These are phyloP conservation scores for Petrocephalus microphthalmus DNA, from an alignment of 2,113 vertebrate genomes.

Conservation along the genomic window DNA sequence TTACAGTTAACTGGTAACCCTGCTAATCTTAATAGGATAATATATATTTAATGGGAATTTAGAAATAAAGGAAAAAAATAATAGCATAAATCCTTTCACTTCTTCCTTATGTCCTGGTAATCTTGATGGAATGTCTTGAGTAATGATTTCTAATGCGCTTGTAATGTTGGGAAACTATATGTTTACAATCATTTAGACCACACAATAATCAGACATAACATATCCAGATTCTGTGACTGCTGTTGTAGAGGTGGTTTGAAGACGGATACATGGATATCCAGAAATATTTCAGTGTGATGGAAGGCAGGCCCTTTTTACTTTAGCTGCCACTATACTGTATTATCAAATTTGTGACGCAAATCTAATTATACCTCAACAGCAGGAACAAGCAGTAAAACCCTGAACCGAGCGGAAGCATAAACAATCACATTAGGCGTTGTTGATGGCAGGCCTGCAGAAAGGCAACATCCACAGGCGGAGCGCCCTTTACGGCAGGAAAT, in stretches of 20 bases:
- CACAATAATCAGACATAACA: neutral
- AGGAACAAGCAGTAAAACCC: neutral
- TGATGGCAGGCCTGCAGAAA: neutral
- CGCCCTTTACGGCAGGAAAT: neutral
- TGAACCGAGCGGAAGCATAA: neutral
- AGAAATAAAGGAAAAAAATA: neutral
- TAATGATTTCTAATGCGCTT: neutral
- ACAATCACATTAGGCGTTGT: neutral
- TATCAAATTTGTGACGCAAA: neutral
- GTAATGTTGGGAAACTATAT: neutral
- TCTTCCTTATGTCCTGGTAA: neutral
- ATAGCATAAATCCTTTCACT: neutral
- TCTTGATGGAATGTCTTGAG: neutral
- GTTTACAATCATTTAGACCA: neutral
- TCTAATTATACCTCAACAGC: neutral
- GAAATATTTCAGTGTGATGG: neutral
- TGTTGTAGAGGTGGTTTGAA: neutral
- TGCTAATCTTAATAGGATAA: neutral
- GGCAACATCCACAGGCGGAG: neutral
- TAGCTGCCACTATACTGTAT: neutral
- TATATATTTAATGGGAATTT: neutral
- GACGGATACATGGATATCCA: neutral
- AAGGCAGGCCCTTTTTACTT: neutral
- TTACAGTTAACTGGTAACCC: neutral
- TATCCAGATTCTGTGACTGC: neutral